These are phyloP conservation scores for Drosophila ambigua DNA, from an alignment of 1,140 invertebrate genomes.

Conservation along the genomic window DNA sequence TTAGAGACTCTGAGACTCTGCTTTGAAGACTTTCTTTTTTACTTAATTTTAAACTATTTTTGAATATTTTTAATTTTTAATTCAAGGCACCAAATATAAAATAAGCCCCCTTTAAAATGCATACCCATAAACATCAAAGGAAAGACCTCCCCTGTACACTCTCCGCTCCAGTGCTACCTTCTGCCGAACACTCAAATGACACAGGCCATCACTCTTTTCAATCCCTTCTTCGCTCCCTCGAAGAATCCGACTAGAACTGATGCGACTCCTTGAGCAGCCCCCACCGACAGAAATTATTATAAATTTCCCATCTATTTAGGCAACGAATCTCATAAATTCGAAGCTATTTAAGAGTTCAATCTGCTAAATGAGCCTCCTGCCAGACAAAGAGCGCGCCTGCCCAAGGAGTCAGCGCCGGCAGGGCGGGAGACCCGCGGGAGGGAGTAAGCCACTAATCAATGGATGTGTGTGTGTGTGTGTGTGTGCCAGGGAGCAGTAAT, in stretches of 20 bases:
- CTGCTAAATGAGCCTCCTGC: conserved; percentile 34
- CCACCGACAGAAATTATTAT: conserved; percentile 26
- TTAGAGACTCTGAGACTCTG: no score
- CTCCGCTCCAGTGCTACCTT: no score
- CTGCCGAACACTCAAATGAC: neutral
- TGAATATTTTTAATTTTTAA: no score
- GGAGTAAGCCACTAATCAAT: conserved; percentile 75
- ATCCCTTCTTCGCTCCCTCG: neutral
- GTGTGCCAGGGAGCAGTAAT: conserved; percentile 45
- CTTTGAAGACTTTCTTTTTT: no score
- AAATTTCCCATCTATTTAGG: conserved; percentile 33
- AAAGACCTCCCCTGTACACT: no score
- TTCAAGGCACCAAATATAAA: no score
- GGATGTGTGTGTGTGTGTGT: conserved; percentile 25
- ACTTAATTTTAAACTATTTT: no score
- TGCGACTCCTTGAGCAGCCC: neutral
- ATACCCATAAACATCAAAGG: no score
- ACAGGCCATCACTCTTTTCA: neutral
- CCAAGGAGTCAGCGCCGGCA: conserved; percentile 20
- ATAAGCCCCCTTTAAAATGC: no score
- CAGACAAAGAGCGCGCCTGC: no score
- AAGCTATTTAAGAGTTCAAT: conserved; percentile 46
- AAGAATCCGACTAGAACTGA: conserved; percentile 27
- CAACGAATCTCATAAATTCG: conserved; percentile 45
- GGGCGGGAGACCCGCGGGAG: conserved; percentile 13